Percentiles rank a stretch among this genome's conserved stretches.
Evolutionary conservation across 2,797 vertebrate genomes (phyloP).

Genomic region (Bucorvus abyssinicus): DNA sequence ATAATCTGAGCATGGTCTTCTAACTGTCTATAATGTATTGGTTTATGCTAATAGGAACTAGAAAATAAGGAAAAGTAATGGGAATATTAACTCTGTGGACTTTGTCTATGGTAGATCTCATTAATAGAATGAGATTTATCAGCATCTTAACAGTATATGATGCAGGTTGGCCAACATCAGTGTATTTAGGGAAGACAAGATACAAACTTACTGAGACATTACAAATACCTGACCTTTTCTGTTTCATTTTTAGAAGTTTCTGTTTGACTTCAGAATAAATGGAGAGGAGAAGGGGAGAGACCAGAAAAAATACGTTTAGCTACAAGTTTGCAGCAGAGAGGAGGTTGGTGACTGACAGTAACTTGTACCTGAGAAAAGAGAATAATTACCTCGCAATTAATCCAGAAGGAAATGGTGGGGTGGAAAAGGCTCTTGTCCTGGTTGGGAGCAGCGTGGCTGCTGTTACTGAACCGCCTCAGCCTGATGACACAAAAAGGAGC

Average conservation of each 20-base stretch:
- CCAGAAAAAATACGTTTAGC: fast-evolving
- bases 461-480: background rate
- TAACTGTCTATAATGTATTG: background rate
- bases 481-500: fast-evolving
- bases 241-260: background rate
- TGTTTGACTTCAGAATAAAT: background rate
- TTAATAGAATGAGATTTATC: background rate
- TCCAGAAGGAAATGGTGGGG: background rate
- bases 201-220: background rate
- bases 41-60: background rate
- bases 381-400: background rate
- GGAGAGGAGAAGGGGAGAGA: background rate
- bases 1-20: background rate
- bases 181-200: background rate
- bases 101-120: background rate
- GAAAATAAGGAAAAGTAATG: fast-evolving
- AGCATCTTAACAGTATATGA: background rate
- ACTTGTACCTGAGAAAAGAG: background rate
- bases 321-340: fast-evolving
- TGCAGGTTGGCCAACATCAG: background rate
- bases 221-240: background rate
- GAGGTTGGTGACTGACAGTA: background rate
- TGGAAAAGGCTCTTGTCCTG: background rate
- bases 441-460: fast-evolving
- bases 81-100: fast-evolving